Evolutionary conservation across 2,888 invertebrate genomes (phyloP), one percentile per base, ranked within the genome.

Genomic region (Cenopis cana): DNA sequence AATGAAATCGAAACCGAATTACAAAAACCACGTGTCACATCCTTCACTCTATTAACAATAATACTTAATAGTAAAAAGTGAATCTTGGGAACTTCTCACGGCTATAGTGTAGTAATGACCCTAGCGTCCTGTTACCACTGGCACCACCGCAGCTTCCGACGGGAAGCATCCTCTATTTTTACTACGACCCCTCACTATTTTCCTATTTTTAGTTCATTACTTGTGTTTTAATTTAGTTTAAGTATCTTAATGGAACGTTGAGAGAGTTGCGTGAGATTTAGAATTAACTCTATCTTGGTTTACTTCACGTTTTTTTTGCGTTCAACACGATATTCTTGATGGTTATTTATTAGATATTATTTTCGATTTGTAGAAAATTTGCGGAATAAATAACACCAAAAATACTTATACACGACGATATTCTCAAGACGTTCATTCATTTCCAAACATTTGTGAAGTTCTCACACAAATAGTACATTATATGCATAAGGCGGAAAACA

Each of bases 121-220:
- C 67, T 33, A 18, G 65, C 41, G 55, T 68, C 67, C 50, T 50
- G 50, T 56, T 41, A 18, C 50, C 59, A 68, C 67, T 59, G 36
- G 46, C 24, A 18, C 38, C 59, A 68, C 67, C 67, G 36, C 59
- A 68, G 59, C 38, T 59, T 68, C 67, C 67, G 57, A 52, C 12
- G 62, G 50, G 54, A 52, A 20, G 36, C 36, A 36, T 59, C 49
- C n/a, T 33, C 50, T 68, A 59, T 68, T 68, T 68, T 68, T 50
- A 56, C 46, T 56, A 59, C 24, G 50, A 52, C 59, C 38, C 67
- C 38, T 38, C 36, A 38, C 38, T 59, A 50, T 67, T 50, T n/a
- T 50, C 38, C 57, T 68, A 68, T 68, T 68, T 59, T 59, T 68
- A 52, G 24, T 38, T 33, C 12, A 41, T 41, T 14, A 55, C 36